Evolutionary conservation across 2,888 invertebrate genomes (phyloP), one percentile per base, ranked within the genome.

Genomic region (Parascotia fuliginaria): DNA sequence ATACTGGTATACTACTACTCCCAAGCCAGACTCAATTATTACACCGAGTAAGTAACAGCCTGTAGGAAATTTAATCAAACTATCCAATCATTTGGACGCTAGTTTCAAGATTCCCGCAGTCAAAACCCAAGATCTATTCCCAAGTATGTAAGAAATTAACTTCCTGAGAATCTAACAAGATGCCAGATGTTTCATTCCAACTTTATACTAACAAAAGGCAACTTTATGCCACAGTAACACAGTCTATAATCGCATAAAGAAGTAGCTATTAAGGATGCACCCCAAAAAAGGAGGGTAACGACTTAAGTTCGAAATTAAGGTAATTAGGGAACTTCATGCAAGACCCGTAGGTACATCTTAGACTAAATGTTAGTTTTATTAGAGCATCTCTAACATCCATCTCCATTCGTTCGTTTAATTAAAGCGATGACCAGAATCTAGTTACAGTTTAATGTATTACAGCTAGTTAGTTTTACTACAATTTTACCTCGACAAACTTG

Each of bases 251-350:
- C 7, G 32, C 14, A 11, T 33, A 36, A 29, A 13, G 13, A n/a
- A 7, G n/a, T 5, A 11, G 9, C 13, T 50, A 74, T 77, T 70
- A 69, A 58, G 50, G 65, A 79, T 77, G 77, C 77, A 76, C 70
- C 76, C 72, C 69, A 64, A 73, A 75, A n/a, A 75, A 70, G 60
- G 60, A 60, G 70, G 70, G 67, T 70, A 70, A 73, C 60, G 73
- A 50, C 62, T 53, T 44, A 75, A 76, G 63, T 77, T 73, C 49
- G 49, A 51, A 58, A 57, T 61, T 52, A 33, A 54, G 54, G 52
- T 65, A 69, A 69, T 69, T 64, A 53, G 38, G 24, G 43, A 66
- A 62, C 33, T 64, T 57, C 56, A 48, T 65, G 56, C 55, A 52
- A 45, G 51, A 27, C 43, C 36, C 37, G 45, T 42, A 33, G 56